Conservation (phyloP, 2,797 vertebrate species). For the Peromyscus nudipes region DNA sequence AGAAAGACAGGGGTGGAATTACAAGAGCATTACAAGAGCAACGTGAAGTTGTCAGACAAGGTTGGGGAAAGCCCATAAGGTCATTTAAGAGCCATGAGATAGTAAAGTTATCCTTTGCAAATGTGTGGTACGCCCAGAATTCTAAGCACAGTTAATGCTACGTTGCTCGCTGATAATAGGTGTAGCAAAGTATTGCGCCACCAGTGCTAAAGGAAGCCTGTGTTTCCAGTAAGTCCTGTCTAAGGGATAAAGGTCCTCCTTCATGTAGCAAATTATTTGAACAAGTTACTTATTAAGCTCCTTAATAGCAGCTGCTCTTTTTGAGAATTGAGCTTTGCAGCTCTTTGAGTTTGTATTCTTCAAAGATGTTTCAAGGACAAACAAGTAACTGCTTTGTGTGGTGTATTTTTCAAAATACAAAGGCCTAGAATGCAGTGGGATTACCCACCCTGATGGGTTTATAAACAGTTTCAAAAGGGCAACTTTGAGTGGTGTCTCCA, state of each 20-base stretch:
- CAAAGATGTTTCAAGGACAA: conserved; percentile 72
- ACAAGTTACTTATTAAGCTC: conserved; percentile 80
- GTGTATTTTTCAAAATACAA: conserved; percentile 42
- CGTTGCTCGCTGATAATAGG: conserved; percentile 63
- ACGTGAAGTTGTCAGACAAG: conserved; percentile 21
- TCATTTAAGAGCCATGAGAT: conserved; percentile 51
- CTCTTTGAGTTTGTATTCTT: conserved; percentile 70
- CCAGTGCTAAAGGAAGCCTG: conserved; percentile 57
- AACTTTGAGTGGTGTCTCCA: background rate
- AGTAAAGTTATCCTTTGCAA: conserved; percentile 61
- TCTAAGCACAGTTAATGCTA: conserved; percentile 59
- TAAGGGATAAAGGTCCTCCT: conserved; percentile 74
- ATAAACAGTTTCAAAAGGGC: conserved; percentile 47
- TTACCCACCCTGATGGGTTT: conserved; percentile 12
- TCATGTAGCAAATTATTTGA: conserved; percentile 49
- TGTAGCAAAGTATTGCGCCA: conserved; percentile 26
- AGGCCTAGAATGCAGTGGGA: background rate
- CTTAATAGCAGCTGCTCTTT: conserved; percentile 64
- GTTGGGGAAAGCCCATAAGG: conserved; percentile 49
- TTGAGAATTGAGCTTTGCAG: conserved; percentile 36
- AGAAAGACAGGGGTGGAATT: conserved; percentile 41
- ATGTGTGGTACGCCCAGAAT: background rate
- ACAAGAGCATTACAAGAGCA: conserved; percentile 39
- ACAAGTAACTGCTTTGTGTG: conserved; percentile 56
- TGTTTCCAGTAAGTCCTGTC: conserved; percentile 73